Evolutionary conservation across 2,113 vertebrate genomes (phyloP).

Genomic region (Syngnathus floridae): DNA sequence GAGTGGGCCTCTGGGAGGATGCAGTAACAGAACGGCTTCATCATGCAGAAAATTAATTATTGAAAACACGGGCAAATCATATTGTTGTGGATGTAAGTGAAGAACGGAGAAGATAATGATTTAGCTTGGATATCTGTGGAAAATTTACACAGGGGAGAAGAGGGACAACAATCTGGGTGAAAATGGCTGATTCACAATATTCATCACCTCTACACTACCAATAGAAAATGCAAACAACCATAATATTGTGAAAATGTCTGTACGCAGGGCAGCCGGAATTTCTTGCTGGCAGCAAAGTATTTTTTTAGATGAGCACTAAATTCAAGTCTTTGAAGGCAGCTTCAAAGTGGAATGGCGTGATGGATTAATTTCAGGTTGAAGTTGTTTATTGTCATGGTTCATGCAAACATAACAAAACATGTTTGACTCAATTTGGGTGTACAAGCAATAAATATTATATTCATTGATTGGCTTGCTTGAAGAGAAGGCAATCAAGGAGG

Average conservation of each 20-base stretch:
- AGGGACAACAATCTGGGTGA: constrained; percentile 35
- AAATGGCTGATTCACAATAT: constrained; percentile 12
- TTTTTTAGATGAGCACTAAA: constrained; percentile 37
- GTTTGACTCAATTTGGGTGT: constrained; percentile 12
- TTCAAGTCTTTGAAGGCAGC: constrained; percentile 49
- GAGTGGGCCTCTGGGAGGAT: constrained; percentile 43
- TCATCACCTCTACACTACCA: constrained; percentile 33
- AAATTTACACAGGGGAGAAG: constrained; percentile 30
- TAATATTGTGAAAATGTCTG: constrained; percentile 16
- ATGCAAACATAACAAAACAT: constrained; percentile 21
- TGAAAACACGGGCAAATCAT: constrained; percentile 56
- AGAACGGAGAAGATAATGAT: constrained; percentile 47
- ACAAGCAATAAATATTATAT: constrained; percentile 8
- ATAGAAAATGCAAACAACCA: constrained; percentile 1
- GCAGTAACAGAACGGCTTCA: constrained; percentile 38
- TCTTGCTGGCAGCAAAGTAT: constrained; percentile 30
- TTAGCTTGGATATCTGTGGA: constrained; percentile 40
- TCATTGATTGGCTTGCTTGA: constrained; percentile 15
- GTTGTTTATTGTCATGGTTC: constrained; percentile 25
- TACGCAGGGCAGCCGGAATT: constrained; percentile 19
- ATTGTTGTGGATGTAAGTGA: constrained; percentile 54
- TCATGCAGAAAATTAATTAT: constrained; percentile 64
- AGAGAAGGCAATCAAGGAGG: neutral
- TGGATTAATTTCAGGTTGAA: constrained; percentile 27
- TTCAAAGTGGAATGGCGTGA: constrained; percentile 45